Base-by-base conservation (phyloP, 2,888 invertebrate species). In the Brassicogethes aeneus region DNA sequence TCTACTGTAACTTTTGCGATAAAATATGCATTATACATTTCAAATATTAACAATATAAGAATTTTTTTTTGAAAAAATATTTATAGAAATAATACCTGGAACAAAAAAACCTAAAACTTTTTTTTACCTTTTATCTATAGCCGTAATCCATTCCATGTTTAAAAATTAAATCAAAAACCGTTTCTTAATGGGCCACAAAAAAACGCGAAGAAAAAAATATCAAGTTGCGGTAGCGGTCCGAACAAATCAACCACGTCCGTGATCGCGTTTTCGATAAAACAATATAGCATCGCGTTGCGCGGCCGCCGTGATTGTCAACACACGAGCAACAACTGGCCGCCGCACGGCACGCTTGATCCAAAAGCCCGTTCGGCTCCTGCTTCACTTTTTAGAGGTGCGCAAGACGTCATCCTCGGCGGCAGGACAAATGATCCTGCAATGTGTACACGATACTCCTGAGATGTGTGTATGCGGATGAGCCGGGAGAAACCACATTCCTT, bases 81-180 rank as follows among this genome's bases (percentile, higher is more conserved):
- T n/a, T n/a, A n/a, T n/a, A n/a, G n/a, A n/a, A n/a, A n/a, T n/a
- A n/a, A n/a, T n/a, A n/a, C n/a, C n/a, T n/a, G n/a, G n/a, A n/a
- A n/a, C n/a, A n/a, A n/a, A n/a, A n/a, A n/a, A n/a, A n/a, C n/a
- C n/a, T n/a, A n/a, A n/a, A n/a, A n/a, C n/a, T n/a, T 36, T 15
- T 34, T 29, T 29, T 39, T 43, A 56, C 56, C 56, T 54, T 53
- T 56, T 56, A 37, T 56, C 56, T 17, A 56, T 54, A 32, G 54
- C 52, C 10, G 56, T 54, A 45, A 56, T 56, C 56, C 56, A 56
- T 54, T 56, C 56, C 56, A 56, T 55, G 44, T 37, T 39, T 47
- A 37, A 23, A n/a, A n/a, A n/a, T n/a, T n/a, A n/a, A n/a, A n/a
- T 23, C 5, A 23, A 3, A 34, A 34, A 34, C 15, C 10, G 15